phyloP scores from a whole-genome alignment of 2,113 vertebrate genomes.

The Coreoperca whiteheadi region DNA sequence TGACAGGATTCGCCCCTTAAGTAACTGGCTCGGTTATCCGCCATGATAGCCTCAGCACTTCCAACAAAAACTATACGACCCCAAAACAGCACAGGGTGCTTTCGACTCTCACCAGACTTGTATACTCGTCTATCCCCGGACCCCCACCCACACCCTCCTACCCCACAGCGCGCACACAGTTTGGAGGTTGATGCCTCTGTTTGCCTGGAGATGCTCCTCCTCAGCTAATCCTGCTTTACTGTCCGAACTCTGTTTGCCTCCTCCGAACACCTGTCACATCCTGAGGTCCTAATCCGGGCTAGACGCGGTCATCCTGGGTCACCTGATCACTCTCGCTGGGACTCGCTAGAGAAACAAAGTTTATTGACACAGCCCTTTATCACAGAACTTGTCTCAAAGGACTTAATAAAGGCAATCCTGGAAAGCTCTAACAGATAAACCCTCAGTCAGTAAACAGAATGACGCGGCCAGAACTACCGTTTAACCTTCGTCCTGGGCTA shows the following conservation, averaged over 20 bases:
- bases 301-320: background rate
- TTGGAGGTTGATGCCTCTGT: slow-evolving; percentile 21
- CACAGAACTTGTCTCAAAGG: background rate
- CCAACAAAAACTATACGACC: background rate
- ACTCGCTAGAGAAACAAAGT: background rate
- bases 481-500: background rate
- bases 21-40: slow-evolving; percentile 17
- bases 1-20: slow-evolving; percentile 11
- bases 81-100: background rate
- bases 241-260: slow-evolving; percentile 39
- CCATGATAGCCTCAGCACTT: background rate
- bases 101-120: background rate
- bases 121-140: background rate
- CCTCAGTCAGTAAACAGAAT: background rate
- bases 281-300: slow-evolving; percentile 52
- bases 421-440: background rate
- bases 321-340: background rate
- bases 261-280: slow-evolving; percentile 57
- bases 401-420: background rate
- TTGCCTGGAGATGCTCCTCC: slow-evolving; percentile 15
- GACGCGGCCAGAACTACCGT: background rate
- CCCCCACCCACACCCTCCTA: background rate
- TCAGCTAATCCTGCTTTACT: slow-evolving; percentile 64
- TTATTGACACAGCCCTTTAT: background rate
- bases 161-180: background rate